These are phyloP conservation scores for Amphilophus citrinellus DNA, from an alignment of 2,113 vertebrate genomes.

Conservation along the genomic window DNA sequence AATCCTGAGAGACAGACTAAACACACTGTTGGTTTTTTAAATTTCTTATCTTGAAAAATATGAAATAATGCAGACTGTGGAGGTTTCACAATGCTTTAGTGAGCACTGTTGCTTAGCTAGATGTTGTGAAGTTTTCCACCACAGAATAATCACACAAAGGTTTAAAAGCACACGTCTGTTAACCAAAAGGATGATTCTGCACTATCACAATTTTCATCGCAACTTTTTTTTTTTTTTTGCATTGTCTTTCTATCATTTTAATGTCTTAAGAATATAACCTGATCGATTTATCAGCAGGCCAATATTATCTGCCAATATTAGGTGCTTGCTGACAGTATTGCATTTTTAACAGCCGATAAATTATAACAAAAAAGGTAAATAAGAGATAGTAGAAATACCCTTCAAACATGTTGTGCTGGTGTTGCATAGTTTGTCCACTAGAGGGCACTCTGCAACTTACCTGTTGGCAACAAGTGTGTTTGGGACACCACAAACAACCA, in stretches of 20 bases:
- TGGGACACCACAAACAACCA: neutral
- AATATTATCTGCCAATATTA: neutral
- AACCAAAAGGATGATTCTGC: no score
- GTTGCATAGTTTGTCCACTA: neutral
- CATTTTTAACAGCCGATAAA: neutral
- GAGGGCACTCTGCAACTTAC: neutral
- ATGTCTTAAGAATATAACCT: neutral
- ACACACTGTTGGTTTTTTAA: no score
- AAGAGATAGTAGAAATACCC: neutral
- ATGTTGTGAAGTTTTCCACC: neutral
- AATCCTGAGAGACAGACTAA: no score
- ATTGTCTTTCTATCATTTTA: neutral
- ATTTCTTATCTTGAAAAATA: no score
- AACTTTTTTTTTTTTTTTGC: neutral
- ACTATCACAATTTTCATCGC: neutral
- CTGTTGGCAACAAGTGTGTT: neutral
- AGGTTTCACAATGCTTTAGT: no score
- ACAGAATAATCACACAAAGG: neutral
- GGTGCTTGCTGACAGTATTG: neutral
- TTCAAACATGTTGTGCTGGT: neutral
- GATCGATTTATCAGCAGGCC: neutral
- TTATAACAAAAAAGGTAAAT: neutral
- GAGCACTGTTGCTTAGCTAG: no score
- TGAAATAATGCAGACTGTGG: no score
- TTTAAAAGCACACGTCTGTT: neutral